Evolutionary conservation across 2,113 vertebrate genomes (phyloP), one percentile per base, ranked within the genome.

Genomic region (Urocynchramus pylzowi): DNA sequence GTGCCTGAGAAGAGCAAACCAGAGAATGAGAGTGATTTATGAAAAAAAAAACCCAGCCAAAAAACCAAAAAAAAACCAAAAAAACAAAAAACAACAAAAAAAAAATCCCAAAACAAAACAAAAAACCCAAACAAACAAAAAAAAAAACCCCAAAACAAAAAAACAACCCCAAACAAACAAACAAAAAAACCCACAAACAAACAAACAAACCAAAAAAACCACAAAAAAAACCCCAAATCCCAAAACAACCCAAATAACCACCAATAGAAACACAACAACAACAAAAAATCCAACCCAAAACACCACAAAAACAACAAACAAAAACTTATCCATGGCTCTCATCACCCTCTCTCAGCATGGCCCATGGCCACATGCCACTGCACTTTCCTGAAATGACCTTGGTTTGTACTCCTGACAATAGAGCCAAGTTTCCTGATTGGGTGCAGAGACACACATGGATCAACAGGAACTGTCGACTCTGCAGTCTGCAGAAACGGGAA

Each of bases 291-390:
- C 21, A 52, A 31, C 33, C 21, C 14, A 30, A 75, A 61, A 9
- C 10, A 11, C 16, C 13, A 30, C 30, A 71, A 44, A 61, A 50
- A 63, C 3, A 56, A 4, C 39, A 27, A 56, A 44, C 27, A 44
- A 70, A 61, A 54, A 6, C 23, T 42, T 70, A 14, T 35, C 56
- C 7, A 2, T 2, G 8, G 35, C 33, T 41, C 28, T n/a, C 45
- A 27, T 31, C 52, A 24, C 41, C 16, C 33, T 49, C 1, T 3
- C 30, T 60, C 2, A 0, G 39, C 1, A 3, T 1, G 1, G 75
- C 33, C 57, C 0, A 2, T 0, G 1, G 87, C 61, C 65, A 1
- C 70, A 50, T 64, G 81, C 92, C 24, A 44, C 21, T 1, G 17
- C 3, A 3, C 35, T 93, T 93, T 93, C 84, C 85, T 5, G 3